phyloP scores from a whole-genome alignment of 30 jellyfish, hydroid and myxozoan genomes.

The Chrysaora quinquecirrha region DNA sequence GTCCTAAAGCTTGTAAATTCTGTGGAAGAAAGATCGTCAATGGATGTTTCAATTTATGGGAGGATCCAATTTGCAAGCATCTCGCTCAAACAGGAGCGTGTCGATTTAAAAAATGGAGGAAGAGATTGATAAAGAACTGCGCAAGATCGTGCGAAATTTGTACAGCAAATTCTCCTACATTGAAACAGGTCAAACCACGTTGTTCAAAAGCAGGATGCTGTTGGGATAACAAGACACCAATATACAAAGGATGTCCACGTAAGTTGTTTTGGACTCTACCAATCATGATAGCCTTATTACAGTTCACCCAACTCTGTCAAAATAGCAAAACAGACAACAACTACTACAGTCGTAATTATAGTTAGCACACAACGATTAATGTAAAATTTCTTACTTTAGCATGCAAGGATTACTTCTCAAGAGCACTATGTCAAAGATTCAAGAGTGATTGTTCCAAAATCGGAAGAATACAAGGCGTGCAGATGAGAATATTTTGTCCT shows the following conservation, averaged over 20 bases:
- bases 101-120: background rate
- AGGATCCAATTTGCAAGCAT: constrained; percentile 43
- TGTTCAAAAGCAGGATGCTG: constrained; percentile 75
- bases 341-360: background rate
- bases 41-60: constrained; percentile 49
- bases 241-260: constrained; percentile 82
- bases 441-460: constrained; percentile 16
- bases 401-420: constrained; percentile 41
- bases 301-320: background rate
- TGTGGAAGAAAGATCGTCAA: constrained; percentile 63
- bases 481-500: constrained; percentile 73
- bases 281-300: too few relatives aligned
- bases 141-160: constrained; percentile 65
- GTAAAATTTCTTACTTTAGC: constrained; percentile 6
- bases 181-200: constrained; percentile 26
- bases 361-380: too few relatives aligned
- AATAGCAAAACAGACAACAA: background rate
- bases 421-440: constrained; percentile 49
- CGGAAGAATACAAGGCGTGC: constrained; percentile 66
- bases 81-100: constrained; percentile 45
- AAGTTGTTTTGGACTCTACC: too few relatives aligned
- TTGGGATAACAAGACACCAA: constrained; percentile 74
- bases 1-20: constrained; percentile 66
- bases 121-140: constrained; percentile 47
- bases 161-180: constrained; percentile 32